Evolutionary conservation across 2,113 vertebrate genomes (phyloP).

Genomic region (Axis porcinus): DNA sequence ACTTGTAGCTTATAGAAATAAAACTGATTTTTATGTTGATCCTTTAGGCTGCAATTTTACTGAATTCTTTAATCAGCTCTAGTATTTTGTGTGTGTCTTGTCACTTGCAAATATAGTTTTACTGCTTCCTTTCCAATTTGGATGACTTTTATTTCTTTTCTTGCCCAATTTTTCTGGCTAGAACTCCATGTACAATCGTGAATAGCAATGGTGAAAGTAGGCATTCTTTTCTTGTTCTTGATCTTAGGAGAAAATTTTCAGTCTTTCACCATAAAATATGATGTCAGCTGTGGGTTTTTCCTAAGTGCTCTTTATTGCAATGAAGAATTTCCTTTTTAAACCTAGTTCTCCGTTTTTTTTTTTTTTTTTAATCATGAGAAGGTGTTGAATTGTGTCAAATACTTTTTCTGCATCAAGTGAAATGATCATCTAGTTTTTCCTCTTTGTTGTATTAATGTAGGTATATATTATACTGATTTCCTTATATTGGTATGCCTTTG

Average conservation of each 20-base stretch:
- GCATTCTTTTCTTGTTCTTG: background rate
- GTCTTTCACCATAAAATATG: background rate
- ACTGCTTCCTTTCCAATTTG: background rate
- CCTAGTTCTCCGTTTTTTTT: background rate
- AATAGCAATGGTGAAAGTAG: background rate
- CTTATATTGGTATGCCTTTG: background rate
- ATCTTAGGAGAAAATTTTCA: background rate
- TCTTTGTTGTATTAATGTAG: background rate
- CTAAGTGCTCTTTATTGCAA: background rate
- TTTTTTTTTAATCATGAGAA: background rate
- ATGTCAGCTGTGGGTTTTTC: background rate
- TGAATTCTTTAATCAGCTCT: background rate
- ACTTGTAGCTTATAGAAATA: background rate
- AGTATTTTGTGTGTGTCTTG: background rate
- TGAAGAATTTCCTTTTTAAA: background rate
- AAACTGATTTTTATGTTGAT: background rate
- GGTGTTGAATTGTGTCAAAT: background rate
- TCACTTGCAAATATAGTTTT: background rate
- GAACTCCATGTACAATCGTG: background rate
- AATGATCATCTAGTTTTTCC: background rate
- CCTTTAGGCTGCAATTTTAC: background rate
- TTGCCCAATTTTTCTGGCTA: background rate
- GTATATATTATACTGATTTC: background rate
- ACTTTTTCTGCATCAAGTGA: background rate
- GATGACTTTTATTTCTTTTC: background rate